These are phyloP conservation scores for Hippopotamyrus pictus DNA, from an alignment of 2,797 vertebrate species.

Conservation along the genomic window DNA sequence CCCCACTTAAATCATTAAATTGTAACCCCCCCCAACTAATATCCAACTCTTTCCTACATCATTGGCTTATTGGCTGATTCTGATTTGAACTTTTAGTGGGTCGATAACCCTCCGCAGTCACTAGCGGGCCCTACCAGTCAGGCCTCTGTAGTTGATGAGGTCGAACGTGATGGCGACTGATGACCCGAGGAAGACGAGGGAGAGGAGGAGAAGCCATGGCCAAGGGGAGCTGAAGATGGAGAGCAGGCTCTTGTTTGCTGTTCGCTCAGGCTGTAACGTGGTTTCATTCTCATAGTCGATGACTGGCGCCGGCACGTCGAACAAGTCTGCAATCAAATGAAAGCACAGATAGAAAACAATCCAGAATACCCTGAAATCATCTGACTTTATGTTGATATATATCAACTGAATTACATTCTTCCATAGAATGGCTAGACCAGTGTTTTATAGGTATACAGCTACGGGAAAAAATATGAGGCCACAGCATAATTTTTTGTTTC, in stretches of 20 bases:
- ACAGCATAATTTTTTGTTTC: too few species aligned
- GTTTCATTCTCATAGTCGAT: conserved; percentile 65
- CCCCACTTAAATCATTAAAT: not conserved
- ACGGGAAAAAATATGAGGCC: too few species aligned
- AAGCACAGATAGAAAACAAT: not conserved
- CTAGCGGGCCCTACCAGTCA: conserved; percentile 68
- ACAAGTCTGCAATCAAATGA: conserved; percentile 44
- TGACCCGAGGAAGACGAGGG: conserved; percentile 84
- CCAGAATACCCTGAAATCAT: conserved; percentile 18
- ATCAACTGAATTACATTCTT: not conserved
- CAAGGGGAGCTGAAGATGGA: conserved; percentile 63
- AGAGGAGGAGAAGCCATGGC: conserved; percentile 82
- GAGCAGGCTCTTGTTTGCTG: conserved; percentile 58
- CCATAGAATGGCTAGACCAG: not conserved
- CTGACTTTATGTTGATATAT: not conserved
- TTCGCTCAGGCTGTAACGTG: conserved; percentile 55
- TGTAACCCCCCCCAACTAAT: not conserved
- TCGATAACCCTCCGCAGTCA: not conserved
- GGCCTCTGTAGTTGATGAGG: conserved; percentile 81
- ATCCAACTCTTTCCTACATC: not conserved
- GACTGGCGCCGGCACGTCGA: conserved; percentile 50
- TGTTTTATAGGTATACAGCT: not conserved
- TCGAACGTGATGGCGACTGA: conserved; percentile 92
- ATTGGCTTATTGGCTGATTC: not conserved
- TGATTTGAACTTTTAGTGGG: not conserved